Conservation (phyloP, 2,797 vertebrate genomes). For the Hirundo rustica region DNA sequence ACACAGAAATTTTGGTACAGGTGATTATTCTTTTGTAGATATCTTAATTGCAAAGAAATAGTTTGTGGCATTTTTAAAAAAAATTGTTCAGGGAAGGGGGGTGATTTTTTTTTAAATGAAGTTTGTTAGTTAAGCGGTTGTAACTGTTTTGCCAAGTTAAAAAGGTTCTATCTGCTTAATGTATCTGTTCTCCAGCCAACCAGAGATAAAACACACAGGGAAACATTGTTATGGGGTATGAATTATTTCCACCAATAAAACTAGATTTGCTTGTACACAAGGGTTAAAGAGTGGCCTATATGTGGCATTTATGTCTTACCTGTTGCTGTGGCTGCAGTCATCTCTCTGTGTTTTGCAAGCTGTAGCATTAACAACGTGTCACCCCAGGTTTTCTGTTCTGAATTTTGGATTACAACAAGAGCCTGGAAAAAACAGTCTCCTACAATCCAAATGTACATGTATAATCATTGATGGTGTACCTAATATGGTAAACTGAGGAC, state of each 20-base stretch:
- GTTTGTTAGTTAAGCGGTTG: background rate
- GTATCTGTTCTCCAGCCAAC: background rate
- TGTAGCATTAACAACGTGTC: background rate
- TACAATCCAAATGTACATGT: background rate
- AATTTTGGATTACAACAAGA: background rate
- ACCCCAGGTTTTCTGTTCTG: background rate
- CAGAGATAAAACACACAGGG: background rate
- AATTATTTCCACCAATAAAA: background rate
- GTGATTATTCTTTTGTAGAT: background rate
- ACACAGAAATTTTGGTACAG: background rate
- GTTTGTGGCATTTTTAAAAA: background rate
- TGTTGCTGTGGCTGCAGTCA: background rate
- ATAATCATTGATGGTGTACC: background rate
- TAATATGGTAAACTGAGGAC: background rate
- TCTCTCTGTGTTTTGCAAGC: background rate
- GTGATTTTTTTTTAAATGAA: background rate
- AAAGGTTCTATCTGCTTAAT: background rate
- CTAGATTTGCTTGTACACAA: background rate
- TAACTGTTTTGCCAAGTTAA: background rate
- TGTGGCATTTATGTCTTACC: background rate
- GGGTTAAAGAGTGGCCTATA: background rate
- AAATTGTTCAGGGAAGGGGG: background rate
- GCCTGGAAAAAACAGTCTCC: background rate
- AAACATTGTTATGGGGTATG: background rate
- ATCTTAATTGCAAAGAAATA: background rate